Percentiles rank a stretch among this genome's conserved stretches.
These are phyloP conservation scores for Caenorhabditis japonica DNA, from an alignment of 2,888 invertebrate species.

Conservation along the genomic window DNA sequence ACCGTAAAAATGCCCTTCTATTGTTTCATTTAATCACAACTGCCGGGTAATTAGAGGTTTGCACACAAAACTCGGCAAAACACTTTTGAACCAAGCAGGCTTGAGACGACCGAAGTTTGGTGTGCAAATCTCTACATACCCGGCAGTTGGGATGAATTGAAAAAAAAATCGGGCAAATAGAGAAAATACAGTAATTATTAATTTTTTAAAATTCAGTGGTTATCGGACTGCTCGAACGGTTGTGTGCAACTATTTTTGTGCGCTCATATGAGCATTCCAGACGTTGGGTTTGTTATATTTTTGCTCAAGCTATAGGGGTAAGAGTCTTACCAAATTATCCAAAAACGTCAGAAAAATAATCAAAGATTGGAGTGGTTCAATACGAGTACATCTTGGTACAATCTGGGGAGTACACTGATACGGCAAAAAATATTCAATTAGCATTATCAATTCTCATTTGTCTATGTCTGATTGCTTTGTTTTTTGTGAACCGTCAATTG, in stretches of 20 bases:
- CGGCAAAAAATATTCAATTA: constrained; percentile 38
- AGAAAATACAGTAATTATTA: too few relatives aligned
- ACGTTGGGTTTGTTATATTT: constrained; percentile 39
- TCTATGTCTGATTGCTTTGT: constrained; percentile 30
- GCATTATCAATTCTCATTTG: constrained; percentile 43
- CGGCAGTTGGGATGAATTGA: too few relatives aligned
- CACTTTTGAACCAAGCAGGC: too few relatives aligned
- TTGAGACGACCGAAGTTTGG: too few relatives aligned
- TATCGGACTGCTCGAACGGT: constrained; percentile 53
- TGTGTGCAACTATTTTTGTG: constrained; percentile 51
- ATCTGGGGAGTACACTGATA: constrained; percentile 27
- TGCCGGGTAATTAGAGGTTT: too few relatives aligned
- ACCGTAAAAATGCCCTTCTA: too few relatives aligned
- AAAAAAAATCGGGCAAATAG: too few relatives aligned
- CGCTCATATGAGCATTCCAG: constrained; percentile 51
- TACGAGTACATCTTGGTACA: constrained; percentile 20
- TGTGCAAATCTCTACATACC: too few relatives aligned
- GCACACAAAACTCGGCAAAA: too few relatives aligned
- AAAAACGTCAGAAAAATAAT: not conserved
- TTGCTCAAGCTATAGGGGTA: constrained; percentile 38
- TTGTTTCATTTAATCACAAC: too few relatives aligned
- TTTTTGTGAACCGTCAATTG: constrained; percentile 46
- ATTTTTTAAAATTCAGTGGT: constrained; percentile 40
- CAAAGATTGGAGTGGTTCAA: constrained; percentile 35
- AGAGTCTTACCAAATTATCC: not conserved